These are phyloP conservation scores for Lycaena phlaeas DNA, from an alignment of 2,888 invertebrate species.

Conservation along the genomic window DNA sequence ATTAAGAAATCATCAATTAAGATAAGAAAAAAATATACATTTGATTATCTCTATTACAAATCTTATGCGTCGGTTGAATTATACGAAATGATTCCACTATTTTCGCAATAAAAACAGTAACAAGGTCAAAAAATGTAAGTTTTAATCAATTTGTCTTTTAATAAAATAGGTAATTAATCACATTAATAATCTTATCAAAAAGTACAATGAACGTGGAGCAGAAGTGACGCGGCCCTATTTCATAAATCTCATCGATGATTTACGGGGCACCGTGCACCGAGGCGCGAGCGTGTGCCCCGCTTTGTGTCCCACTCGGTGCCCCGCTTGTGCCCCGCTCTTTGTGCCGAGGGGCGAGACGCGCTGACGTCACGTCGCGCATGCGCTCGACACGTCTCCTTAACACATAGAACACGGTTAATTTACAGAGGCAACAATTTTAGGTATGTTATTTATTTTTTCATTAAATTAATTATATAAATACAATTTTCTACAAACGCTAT, in stretches of 20 bases:
- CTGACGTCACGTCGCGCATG: slow-evolving; percentile 65
- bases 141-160: no score
- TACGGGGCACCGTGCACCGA: slow-evolving; percentile 27
- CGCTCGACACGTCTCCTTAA: slow-evolving; percentile 45
- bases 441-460: slow-evolving; percentile 4
- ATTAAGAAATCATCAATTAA: no score
- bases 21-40: no score
- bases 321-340: slow-evolving; percentile 23
- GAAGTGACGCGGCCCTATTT: slow-evolving; percentile 21
- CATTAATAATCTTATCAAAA: slow-evolving; percentile 1
- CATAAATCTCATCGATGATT: slow-evolving; percentile 28
- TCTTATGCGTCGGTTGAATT: no score
- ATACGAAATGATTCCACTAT: no score
- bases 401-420: slow-evolving; percentile 30
- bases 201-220: slow-evolving; percentile 14
- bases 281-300: slow-evolving; percentile 26
- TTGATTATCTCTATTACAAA: no score
- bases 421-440: slow-evolving; percentile 26
- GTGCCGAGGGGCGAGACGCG: slow-evolving; percentile 32
- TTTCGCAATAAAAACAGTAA: no score
- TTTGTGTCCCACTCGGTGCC: slow-evolving; percentile 22
- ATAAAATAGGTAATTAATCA: no score
- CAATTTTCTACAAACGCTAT: no score
- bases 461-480: no score
- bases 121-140: no score